Evolutionary conservation across 2,113 vertebrate species (phyloP).

Genomic region (Protomyctophum bolini): DNA sequence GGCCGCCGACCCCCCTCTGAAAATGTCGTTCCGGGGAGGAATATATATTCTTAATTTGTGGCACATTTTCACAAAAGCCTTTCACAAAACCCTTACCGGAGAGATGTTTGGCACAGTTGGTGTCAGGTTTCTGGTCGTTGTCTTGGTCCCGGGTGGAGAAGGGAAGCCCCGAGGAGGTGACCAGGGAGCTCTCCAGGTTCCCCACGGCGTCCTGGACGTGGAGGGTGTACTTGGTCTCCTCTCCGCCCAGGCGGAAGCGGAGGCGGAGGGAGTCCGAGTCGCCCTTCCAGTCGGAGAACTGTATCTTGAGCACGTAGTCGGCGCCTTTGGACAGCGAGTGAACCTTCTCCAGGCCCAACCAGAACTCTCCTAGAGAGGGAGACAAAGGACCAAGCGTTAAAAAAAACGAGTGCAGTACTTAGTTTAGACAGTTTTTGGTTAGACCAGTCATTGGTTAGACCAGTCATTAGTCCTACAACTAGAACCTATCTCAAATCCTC

Average conservation of each 20-base stretch:
- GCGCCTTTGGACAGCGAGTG: conserved; percentile 79
- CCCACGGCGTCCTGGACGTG: conserved; percentile 77
- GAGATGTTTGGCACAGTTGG: conserved; percentile 93
- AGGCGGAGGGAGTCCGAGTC: conserved; percentile 79
- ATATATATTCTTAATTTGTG: no score
- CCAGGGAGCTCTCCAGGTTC: conserved; percentile 81
- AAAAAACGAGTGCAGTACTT: not conserved
- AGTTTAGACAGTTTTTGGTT: no score
- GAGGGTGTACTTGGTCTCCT: conserved; percentile 86
- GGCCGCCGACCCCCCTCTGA: no score
- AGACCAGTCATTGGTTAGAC: no score
- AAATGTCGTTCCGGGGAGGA: no score
- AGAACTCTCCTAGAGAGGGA: conserved; percentile 87
- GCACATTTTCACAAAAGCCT: no score
- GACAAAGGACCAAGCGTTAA: not conserved
- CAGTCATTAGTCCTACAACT: no score
- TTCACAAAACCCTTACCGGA: conserved; percentile 83
- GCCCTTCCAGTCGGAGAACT: conserved; percentile 88
- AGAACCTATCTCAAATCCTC: no score
- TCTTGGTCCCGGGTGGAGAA: conserved; percentile 94
- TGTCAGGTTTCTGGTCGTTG: conserved; percentile 85
- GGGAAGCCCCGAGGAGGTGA: conserved; percentile 78
- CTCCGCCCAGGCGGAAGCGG: conserved; percentile 81
- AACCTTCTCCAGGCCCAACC: conserved; percentile 92
- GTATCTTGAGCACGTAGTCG: conserved; percentile 80